phyloP scores from a whole-genome alignment of 1,140 invertebrate species.

The Caenorhabditis elegans region DNA sequence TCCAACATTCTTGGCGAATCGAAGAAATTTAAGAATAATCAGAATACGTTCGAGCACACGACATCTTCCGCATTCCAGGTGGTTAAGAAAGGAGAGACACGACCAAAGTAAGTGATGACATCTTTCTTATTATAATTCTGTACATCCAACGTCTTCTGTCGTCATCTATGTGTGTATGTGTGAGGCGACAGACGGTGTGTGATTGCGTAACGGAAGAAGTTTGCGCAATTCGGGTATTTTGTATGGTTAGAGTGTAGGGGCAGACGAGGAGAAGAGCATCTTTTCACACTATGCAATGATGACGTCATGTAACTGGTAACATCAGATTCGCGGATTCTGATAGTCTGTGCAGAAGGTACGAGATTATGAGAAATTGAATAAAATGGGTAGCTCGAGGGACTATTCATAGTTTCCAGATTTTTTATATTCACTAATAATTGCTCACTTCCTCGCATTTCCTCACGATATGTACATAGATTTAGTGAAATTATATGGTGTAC shows the following conservation, averaged over 20 bases:
- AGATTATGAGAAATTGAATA: too few species aligned
- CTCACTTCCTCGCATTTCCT: too few species aligned
- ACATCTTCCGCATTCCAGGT: not conserved
- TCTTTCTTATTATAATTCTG: not conserved
- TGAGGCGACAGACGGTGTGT: not conserved
- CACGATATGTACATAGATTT: too few species aligned
- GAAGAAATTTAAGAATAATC: not conserved
- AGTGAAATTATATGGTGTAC: too few species aligned
- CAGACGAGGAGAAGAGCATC: not conserved
- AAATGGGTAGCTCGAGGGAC: too few species aligned
- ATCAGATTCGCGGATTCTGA: conserved; percentile 15
- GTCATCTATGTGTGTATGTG: not conserved
- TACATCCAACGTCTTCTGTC: not conserved
- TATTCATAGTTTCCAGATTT: too few species aligned
- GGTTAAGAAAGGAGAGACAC: not conserved
- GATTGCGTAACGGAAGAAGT: not conserved
- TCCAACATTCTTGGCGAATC: not conserved
- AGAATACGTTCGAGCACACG: conserved; percentile 1
- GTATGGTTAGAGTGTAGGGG: not conserved
- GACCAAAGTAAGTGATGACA: not conserved
- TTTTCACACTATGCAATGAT: conserved; percentile 11
- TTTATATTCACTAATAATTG: too few species aligned
- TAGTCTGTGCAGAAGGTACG: too few species aligned
- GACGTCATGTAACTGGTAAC: not conserved
- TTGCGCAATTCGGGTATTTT: conserved; percentile 1